phyloP scores from a whole-genome alignment of 2,888 invertebrate genomes.

The Oligia latruncula region DNA sequence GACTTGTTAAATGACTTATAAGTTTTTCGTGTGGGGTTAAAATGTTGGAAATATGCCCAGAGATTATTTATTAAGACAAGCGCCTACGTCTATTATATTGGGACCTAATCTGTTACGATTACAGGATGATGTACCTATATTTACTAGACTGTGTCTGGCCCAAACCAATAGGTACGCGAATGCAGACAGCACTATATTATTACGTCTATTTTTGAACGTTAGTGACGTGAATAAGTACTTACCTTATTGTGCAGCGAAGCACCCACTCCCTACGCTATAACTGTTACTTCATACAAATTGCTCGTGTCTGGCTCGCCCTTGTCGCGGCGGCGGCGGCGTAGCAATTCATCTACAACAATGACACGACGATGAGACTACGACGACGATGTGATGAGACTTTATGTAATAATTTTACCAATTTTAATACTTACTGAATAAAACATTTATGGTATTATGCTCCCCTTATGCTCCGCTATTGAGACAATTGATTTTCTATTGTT shows the following conservation, averaged over 20 bases:
- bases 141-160: not conserved
- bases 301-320: not conserved
- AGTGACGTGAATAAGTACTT: not conserved
- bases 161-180: not conserved
- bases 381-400: too few species aligned
- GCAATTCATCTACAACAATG: slow-evolving; percentile 3
- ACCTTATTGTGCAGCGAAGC: not conserved
- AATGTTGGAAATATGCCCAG: slow-evolving; percentile 34
- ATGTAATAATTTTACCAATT: too few species aligned
- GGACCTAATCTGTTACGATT: not conserved
- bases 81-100: not conserved
- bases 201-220: not conserved
- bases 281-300: slow-evolving; percentile 5
- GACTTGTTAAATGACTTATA: slow-evolving; percentile 34
- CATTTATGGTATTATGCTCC: too few species aligned
- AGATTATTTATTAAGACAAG: slow-evolving; percentile 17
- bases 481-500: too few species aligned
- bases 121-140: not conserved
- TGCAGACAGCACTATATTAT: too few species aligned
- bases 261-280: not conserved
- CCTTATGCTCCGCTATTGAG: too few species aligned
- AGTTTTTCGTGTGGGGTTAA: slow-evolving; percentile 22
- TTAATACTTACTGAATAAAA: too few species aligned
- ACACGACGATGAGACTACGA: too few species aligned
- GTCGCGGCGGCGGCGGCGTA: not conserved